These are phyloP conservation scores for Lacanobia wlatinum DNA, from an alignment of 2,888 invertebrate species.

Conservation along the genomic window DNA sequence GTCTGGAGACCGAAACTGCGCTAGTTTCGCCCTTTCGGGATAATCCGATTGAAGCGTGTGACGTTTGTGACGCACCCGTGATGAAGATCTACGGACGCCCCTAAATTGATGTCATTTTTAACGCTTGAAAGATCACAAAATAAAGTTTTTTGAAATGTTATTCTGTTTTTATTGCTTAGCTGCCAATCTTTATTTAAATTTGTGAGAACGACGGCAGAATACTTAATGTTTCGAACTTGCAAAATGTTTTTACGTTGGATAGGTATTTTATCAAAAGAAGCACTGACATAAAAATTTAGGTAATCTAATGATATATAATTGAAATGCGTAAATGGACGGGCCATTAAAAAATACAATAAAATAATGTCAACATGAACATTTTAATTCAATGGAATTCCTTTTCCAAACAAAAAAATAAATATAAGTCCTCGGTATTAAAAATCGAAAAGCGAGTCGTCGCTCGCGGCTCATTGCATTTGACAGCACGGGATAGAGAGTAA, in stretches of 20 bases:
- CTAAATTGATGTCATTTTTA: conserved; percentile 44
- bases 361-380: not conserved
- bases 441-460: conserved; percentile 37
- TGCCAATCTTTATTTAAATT: conserved; percentile 35
- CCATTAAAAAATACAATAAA: not conserved
- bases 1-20: conserved; percentile 73
- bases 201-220: conserved; percentile 22
- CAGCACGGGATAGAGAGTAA: conserved; percentile 76
- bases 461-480: conserved; percentile 74
- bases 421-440: conserved; percentile 33
- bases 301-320: not conserved
- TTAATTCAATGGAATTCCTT: not conserved
- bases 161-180: conserved; percentile 32
- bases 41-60: conserved; percentile 59
- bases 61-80: conserved; percentile 48
- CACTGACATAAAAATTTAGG: not conserved
- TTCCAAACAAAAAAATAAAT: no score
- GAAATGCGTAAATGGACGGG: not conserved
- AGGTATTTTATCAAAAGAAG: conserved; percentile 18
- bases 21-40: conserved; percentile 62
- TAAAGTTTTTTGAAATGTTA: not conserved
- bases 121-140: conserved; percentile 18
- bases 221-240: conserved; percentile 3
- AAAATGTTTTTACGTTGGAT: conserved; percentile 6
- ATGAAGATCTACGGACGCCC: conserved; percentile 41